phyloP scores from a whole-genome alignment of 2,888 invertebrate genomes.

The Meteorus cinctellus region DNA sequence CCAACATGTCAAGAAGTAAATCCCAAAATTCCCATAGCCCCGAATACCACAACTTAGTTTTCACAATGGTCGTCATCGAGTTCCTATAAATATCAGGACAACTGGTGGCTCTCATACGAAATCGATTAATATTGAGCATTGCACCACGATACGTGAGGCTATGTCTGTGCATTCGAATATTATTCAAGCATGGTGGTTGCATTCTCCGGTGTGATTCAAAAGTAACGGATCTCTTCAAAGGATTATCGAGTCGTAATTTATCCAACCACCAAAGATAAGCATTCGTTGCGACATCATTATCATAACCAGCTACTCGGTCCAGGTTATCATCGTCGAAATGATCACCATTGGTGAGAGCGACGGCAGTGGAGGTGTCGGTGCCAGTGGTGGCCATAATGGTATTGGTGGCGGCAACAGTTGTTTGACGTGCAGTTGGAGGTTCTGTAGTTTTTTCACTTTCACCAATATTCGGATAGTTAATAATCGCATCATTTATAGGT shows the following conservation, averaged over 20 bases:
- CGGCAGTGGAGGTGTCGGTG: background rate
- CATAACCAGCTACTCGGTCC: conserved; percentile 49
- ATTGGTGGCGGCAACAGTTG: conserved; percentile 47
- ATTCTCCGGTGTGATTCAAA: conserved; percentile 70
- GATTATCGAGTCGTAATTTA: conserved; percentile 71
- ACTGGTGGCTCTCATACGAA: conserved; percentile 87
- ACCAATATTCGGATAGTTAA: conserved; percentile 42
- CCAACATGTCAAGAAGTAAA: conserved; percentile 84
- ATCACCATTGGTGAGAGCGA: background rate
- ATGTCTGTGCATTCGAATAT: conserved; percentile 83
- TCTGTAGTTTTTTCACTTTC: background rate
- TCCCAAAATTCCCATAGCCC: conserved; percentile 87
- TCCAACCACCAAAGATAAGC: conserved; percentile 77
- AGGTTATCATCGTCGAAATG: conserved; percentile 18
- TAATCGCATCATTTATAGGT: conserved; percentile 73
- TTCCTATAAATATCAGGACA: conserved; percentile 93
- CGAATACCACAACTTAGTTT: conserved; percentile 85
- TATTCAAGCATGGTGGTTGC: conserved; percentile 82
- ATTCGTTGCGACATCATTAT: conserved; percentile 67
- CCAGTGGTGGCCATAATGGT: conserved; percentile 48
- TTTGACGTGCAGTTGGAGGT: conserved; percentile 62
- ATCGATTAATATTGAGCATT: conserved; percentile 88
- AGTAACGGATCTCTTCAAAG: conserved; percentile 68
- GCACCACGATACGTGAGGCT: conserved; percentile 89
- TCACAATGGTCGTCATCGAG: conserved; percentile 89